These are phyloP conservation scores for Bombus huntii DNA, from an alignment of 1,140 invertebrate genomes.

Conservation along the genomic window DNA sequence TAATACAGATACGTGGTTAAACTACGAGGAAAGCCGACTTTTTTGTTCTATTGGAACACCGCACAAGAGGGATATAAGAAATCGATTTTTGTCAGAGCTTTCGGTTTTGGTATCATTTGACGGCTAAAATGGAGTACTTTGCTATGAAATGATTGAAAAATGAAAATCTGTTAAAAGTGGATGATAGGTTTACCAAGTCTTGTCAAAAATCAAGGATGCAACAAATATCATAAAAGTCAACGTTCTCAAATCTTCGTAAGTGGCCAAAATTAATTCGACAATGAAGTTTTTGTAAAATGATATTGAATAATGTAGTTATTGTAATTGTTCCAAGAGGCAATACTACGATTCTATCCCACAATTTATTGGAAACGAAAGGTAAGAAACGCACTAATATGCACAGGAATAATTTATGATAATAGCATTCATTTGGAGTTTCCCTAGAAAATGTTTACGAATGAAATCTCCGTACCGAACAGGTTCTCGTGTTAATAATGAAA, in stretches of 20 bases:
- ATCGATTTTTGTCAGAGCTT: background rate
- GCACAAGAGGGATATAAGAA: background rate
- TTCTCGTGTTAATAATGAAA: conserved; percentile 27
- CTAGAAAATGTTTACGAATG: background rate
- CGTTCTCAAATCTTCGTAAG: too few species aligned
- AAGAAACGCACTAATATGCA: background rate
- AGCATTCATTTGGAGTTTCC: background rate
- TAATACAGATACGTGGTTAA: conserved; percentile 9
- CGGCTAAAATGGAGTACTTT: too few species aligned
- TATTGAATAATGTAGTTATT: too few species aligned
- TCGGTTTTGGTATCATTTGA: background rate
- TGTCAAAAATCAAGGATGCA: too few species aligned
- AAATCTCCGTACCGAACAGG: background rate
- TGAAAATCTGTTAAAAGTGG: too few species aligned
- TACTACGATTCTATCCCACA: background rate
- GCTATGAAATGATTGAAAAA: too few species aligned
- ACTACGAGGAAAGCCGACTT: too few species aligned
- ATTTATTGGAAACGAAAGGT: background rate
- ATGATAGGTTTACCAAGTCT: too few species aligned
- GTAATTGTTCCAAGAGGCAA: too few species aligned
- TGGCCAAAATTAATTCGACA: too few species aligned
- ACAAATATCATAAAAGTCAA: too few species aligned
- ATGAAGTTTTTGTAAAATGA: too few species aligned
- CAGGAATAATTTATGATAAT: background rate
- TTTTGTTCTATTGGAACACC: background rate